Percentiles rank a stretch among this genome's conserved stretches.
phyloP scores from a whole-genome alignment of 2,113 vertebrate species.

The Corynorhinus townsendii region DNA sequence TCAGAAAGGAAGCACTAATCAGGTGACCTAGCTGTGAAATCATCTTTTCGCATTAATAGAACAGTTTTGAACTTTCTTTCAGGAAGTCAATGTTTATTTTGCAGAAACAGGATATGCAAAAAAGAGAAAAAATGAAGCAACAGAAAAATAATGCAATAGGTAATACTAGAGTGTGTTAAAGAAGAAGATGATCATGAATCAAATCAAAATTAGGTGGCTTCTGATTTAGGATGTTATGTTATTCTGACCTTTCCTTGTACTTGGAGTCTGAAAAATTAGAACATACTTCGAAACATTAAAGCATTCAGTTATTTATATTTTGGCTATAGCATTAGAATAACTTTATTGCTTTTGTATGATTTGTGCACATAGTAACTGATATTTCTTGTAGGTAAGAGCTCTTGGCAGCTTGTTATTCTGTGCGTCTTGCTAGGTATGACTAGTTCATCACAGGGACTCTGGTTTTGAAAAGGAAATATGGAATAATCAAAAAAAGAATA shows the following conservation, averaged over 20 bases:
- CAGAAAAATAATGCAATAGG: not conserved
- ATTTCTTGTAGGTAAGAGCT: not conserved
- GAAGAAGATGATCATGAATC: not conserved
- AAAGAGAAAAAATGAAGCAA: not conserved
- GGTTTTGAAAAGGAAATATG: constrained; percentile 44
- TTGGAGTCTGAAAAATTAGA: not conserved
- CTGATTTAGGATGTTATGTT: not conserved
- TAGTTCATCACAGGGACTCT: not conserved
- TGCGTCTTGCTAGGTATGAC: not conserved
- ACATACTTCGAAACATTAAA: not conserved
- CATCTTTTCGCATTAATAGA: not conserved
- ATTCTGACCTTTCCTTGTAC: not conserved
- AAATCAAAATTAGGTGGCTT: not conserved
- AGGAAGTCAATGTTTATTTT: constrained; percentile 28
- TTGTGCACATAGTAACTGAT: not conserved
- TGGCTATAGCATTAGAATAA: not conserved
- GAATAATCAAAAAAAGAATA: constrained; percentile 43
- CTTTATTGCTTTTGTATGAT: not conserved
- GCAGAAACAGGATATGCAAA: not conserved
- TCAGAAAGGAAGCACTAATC: not conserved
- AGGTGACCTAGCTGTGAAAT: not conserved
- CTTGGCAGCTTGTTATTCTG: not conserved
- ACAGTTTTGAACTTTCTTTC: not conserved
- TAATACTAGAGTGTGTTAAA: not conserved
- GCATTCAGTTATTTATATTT: not conserved